Base-by-base conservation (phyloP, 2,888 invertebrate genomes). In the Rhorus exstirpatorius region DNA sequence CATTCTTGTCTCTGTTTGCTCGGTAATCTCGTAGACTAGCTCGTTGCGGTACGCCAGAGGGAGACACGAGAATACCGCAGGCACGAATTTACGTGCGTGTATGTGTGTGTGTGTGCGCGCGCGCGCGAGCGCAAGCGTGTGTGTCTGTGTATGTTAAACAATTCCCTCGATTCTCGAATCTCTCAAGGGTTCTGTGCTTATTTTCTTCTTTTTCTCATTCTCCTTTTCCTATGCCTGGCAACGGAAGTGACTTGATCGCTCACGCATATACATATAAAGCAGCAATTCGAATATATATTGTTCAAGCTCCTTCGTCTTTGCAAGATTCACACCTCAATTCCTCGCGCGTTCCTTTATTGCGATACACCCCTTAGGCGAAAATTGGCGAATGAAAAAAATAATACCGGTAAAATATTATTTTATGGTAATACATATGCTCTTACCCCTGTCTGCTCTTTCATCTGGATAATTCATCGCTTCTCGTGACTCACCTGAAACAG, bases 1-100 rank as follows among this genome's bases (percentile, higher is more conserved):
- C 85, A 88, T 88, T 88, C 86, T 88, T 87, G 89, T 87, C 88
- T 88, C 87, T 90, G 88, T 89, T 88, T 89, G 87, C 86, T 82
- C 85, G 85, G 86, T 89, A 88, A 89, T 89, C 88, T 88, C 86
- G 87, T 88, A 87, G 86, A 88, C 88, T 84, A 83, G 83, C 86
- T 85, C 85, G 85, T 83, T 81, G 86, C 84, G 76, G 85, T 84
- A 26, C 17, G 31, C 53, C 14, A 19, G 8, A 17, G 35, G 21
- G 44, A 17, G 60, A 49, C 35, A 38, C 53, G n/a, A n/a, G n/a
- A n/a, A n/a, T n/a, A 51, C 26, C 24, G 21, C 31, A 38, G n/a
- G 51, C 44, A 19, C 14, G 31, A 38, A 49, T n/a, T n/a, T n/a
- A 31, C 14, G 3, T 24, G 41, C 7, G 53, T 31, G 60, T 58